Percentiles rank a stretch among this genome's conserved stretches.
Evolutionary conservation across 1,140 invertebrate genomes (phyloP).

Genomic region (Harlomillsia oculata): DNA sequence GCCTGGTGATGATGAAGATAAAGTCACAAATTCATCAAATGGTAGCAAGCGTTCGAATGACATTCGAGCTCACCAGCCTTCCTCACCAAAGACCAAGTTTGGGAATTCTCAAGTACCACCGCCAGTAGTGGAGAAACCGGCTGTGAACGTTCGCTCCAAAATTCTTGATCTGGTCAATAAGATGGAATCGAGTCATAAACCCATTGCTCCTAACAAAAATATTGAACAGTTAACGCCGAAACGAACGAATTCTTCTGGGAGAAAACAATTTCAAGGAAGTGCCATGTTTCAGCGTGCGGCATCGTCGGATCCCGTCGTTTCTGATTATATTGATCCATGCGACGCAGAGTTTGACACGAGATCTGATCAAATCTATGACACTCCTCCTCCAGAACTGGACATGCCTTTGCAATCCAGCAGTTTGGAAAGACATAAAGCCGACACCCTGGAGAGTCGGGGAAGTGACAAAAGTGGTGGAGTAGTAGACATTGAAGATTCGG

Average conservation of each 20-base stretch:
- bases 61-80: neutral
- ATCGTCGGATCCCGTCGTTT: conserved; percentile 14
- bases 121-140: neutral
- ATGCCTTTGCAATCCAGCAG: conserved; percentile 5
- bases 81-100: neutral
- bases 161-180: conserved; percentile 32
- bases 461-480: conserved; percentile 8
- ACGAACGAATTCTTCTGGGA: conserved; percentile 10
- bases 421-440: conserved; percentile 6
- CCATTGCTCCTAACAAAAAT: conserved; percentile 17
- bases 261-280: conserved; percentile 23
- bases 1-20: neutral
- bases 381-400: conserved; percentile 28
- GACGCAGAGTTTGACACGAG: conserved; percentile 29
- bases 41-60: neutral
- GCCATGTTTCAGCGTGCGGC: conserved; percentile 10
- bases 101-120: neutral
- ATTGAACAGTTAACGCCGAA: conserved; percentile 27
- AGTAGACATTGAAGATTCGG: conserved; percentile 16
- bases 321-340: conserved; percentile 33
- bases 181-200: conserved; percentile 33
- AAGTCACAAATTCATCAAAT: conserved; percentile 3
- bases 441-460: conserved; percentile 16
- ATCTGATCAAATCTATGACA: conserved; percentile 34
- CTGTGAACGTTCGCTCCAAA: conserved; percentile 26